Percentiles rank a stretch among this genome's conserved stretches.
Conservation (phyloP, 2,113 vertebrate species). For the Crocuta crocuta region DNA sequence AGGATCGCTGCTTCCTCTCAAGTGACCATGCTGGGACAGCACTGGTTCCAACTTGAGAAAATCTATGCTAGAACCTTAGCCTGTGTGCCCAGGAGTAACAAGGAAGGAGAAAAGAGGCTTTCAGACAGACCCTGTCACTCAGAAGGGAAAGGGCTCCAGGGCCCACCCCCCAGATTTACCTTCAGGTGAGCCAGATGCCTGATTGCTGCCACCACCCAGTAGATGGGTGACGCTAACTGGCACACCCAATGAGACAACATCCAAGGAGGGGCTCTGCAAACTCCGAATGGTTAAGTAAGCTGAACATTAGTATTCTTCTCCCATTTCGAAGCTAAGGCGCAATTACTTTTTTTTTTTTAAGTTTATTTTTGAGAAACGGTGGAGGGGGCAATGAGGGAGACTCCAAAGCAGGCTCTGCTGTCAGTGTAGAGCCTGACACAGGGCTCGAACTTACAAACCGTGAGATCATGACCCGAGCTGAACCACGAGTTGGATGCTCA, state of each 20-base stretch:
- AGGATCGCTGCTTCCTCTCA: neutral
- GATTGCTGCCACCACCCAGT: rapidly evolving
- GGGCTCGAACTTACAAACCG: rapidly evolving
- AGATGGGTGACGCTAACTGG: neutral
- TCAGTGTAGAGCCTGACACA: too few species aligned
- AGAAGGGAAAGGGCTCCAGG: neutral
- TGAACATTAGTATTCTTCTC: neutral
- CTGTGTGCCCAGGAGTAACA: neutral
- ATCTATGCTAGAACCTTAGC: neutral
- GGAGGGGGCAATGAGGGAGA: too few species aligned
- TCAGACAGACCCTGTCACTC: neutral
- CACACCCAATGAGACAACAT: neutral
- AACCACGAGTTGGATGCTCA: too few species aligned
- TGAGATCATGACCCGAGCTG: too few species aligned
- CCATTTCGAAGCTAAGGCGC: neutral
- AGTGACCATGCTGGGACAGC: neutral
- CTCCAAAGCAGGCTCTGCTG: too few species aligned
- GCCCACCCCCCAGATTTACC: neutral
- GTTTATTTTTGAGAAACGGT: too few species aligned
- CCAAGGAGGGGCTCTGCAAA: neutral
- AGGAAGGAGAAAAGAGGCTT: neutral
- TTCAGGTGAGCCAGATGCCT: neutral
- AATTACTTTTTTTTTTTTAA: neutral
- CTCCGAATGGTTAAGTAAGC: neutral
- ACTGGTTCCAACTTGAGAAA: neutral